Evolutionary conservation across 2,888 invertebrate species (phyloP).

Genomic region (Amiota communis): DNA sequence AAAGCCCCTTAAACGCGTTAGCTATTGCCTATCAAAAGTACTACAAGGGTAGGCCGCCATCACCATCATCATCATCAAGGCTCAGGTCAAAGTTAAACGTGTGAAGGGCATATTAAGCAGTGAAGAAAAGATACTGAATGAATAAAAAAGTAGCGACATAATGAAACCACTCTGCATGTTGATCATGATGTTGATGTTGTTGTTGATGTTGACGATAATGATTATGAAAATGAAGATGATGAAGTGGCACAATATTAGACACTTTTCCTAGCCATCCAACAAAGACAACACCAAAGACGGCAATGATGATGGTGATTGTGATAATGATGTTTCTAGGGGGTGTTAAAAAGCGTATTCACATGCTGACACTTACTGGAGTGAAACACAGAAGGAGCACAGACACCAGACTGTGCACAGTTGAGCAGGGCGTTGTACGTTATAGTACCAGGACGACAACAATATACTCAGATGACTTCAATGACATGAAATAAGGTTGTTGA

Average conservation of each 20-base stretch:
- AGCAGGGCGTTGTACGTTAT: slow-evolving; percentile 16
- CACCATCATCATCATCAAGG: slow-evolving; percentile 19
- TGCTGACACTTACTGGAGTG: slow-evolving; percentile 13
- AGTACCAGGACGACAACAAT: background rate
- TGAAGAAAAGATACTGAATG: slow-evolving; percentile 6
- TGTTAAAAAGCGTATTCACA: slow-evolving; percentile 23
- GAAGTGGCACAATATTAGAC: background rate
- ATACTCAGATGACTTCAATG: slow-evolving; percentile 2
- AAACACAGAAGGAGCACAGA: background rate
- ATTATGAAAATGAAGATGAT: slow-evolving; percentile 16
- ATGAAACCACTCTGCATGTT: slow-evolving; percentile 27
- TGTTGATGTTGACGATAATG: slow-evolving; percentile 24
- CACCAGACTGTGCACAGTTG: background rate
- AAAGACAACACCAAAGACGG: background rate
- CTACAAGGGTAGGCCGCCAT: background rate
- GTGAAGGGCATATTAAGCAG: slow-evolving; percentile 27
- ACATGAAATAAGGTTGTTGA: slow-evolving; percentile 12
- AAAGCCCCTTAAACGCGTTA: background rate
- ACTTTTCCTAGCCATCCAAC: background rate
- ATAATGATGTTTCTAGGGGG: background rate
- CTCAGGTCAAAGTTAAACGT: slow-evolving; percentile 25
- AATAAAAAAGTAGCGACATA: slow-evolving; percentile 15
- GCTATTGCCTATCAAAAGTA: background rate
- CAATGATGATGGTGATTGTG: background rate
- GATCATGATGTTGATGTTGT: slow-evolving; percentile 7